Evolutionary conservation across 2,113 vertebrate species (phyloP).

Genomic region (Festucalex cinctus): DNA sequence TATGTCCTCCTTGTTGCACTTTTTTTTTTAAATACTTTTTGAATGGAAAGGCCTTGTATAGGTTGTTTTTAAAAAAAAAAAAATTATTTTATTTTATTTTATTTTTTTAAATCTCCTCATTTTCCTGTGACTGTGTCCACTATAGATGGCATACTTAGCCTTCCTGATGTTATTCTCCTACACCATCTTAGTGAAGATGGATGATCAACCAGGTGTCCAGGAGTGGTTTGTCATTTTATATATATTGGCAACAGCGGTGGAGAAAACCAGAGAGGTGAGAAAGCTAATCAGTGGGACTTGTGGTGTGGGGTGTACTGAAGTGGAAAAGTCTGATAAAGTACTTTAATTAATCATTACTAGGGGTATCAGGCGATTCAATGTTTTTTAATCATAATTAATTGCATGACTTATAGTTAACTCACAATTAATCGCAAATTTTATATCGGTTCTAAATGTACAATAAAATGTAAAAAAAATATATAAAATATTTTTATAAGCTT

Average conservation of each 20-base stretch:
- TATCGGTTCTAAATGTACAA: too few species aligned
- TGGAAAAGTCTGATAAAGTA: not conserved
- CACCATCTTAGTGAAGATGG: conserved; percentile 89
- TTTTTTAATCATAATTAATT: too few species aligned
- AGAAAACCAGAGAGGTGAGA: conserved; percentile 92
- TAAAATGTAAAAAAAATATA: too few species aligned
- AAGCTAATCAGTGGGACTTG: not conserved
- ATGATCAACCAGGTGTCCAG: conserved; percentile 77
- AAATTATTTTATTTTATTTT: too few species aligned
- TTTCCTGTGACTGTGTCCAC: not conserved
- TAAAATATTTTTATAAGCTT: too few species aligned
- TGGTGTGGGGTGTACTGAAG: not conserved
- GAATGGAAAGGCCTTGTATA: not conserved
- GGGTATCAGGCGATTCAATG: too few species aligned
- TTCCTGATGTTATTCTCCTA: conserved; percentile 95
- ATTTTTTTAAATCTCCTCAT: not conserved
- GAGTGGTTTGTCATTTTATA: conserved; percentile 91
- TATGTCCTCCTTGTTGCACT: too few species aligned
- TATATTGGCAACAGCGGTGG: conserved; percentile 84
- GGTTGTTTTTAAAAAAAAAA: not conserved
- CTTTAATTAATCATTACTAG: too few species aligned
- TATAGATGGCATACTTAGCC: conserved; percentile 86
- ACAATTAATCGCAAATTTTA: too few species aligned
- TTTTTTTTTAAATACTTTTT: not conserved
- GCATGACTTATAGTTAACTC: too few species aligned